Evolutionary conservation across 1,140 invertebrate species (phyloP).

Genomic region (Thereuonema tuberculata): DNA sequence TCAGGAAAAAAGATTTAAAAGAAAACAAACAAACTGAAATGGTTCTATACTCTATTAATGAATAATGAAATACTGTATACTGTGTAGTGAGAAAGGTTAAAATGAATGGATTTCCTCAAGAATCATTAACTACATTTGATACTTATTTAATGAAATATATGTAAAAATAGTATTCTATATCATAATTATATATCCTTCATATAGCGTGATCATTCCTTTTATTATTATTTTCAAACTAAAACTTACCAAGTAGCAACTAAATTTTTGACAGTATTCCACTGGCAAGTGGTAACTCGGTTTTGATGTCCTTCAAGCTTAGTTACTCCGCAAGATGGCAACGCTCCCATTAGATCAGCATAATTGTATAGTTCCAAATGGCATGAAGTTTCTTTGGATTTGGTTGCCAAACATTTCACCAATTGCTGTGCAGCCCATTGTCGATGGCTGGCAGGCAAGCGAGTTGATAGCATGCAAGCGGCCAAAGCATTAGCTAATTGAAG

Average conservation of each 20-base stretch:
- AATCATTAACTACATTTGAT: too few species aligned
- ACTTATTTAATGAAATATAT: too few species aligned
- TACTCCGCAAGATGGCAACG: slow-evolving; percentile 31
- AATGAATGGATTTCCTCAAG: too few species aligned
- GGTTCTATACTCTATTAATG: too few species aligned
- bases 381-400: slow-evolving; percentile 15
- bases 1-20: too few species aligned
- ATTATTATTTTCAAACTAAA: too few species aligned
- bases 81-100: too few species aligned
- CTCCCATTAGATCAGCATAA: slow-evolving; percentile 35
- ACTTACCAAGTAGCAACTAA: slow-evolving; percentile 39
- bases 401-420: slow-evolving; percentile 32
- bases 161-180: too few species aligned
- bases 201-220: too few species aligned
- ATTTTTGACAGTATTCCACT: slow-evolving; percentile 32
- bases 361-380: slow-evolving; percentile 20
- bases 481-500: slow-evolving; percentile 47
- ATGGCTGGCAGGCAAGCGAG: slow-evolving; percentile 33
- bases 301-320: slow-evolving; percentile 41
- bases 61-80: too few species aligned
- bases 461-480: slow-evolving; percentile 44
- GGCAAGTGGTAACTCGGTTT: slow-evolving; percentile 35
- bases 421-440: slow-evolving; percentile 47
- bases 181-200: too few species aligned
- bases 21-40: too few species aligned